Conservation (phyloP, 2,888 invertebrate genomes). For the Candidula unifasciata region DNA sequence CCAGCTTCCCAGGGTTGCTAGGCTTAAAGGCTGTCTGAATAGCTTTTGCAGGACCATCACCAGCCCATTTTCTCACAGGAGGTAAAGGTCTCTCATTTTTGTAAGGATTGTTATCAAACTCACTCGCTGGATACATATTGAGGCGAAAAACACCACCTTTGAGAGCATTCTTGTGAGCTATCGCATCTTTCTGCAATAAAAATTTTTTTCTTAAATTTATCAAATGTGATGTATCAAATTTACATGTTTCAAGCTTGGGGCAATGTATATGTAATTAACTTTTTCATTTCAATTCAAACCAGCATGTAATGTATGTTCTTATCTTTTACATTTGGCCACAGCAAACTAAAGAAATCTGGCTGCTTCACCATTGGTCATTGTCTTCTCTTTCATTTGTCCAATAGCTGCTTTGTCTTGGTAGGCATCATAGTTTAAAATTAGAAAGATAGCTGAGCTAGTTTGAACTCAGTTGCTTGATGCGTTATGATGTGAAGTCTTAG, state of each 20-base stretch:
- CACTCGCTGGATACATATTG: constrained; percentile 75
- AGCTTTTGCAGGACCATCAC: constrained; percentile 57
- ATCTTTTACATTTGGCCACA: too few species aligned
- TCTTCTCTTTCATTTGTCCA: too few species aligned
- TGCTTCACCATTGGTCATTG: too few species aligned
- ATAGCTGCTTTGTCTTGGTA: too few species aligned
- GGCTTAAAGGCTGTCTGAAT: constrained; percentile 76
- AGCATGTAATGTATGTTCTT: too few species aligned
- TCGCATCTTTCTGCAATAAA: constrained; percentile 70
- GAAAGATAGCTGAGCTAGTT: too few species aligned
- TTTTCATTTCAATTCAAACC: too few species aligned
- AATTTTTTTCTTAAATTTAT: neutral
- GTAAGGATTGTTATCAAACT: constrained; percentile 77
- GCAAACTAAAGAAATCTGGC: too few species aligned
- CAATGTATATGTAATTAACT: too few species aligned
- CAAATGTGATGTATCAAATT: neutral
- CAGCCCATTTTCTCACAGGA: constrained; percentile 60
- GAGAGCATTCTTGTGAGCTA: constrained; percentile 70
- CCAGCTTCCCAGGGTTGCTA: constrained; percentile 76
- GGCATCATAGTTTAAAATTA: too few species aligned
- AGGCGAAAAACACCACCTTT: constrained; percentile 76
- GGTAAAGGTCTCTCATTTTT: constrained; percentile 67
- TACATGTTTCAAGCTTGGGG: neutral
- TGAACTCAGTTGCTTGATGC: too few species aligned
- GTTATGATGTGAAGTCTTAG: too few species aligned